phyloP scores from a whole-genome alignment of 2,888 invertebrate genomes.

The Leptinotarsa tumamoca region DNA sequence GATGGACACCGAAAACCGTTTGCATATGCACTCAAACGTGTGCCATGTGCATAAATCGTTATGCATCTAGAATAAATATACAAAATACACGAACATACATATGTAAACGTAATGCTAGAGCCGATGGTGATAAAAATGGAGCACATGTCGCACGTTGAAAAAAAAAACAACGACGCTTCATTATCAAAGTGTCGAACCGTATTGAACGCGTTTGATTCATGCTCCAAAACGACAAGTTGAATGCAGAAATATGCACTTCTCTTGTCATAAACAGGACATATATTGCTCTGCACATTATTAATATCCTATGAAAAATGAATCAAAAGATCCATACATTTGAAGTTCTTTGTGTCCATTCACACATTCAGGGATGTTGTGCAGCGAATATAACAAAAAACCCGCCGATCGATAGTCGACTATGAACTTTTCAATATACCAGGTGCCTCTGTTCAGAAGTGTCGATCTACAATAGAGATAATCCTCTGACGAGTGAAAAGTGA shows the following conservation, averaged over 20 bases:
- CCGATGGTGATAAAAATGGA: too few relatives aligned
- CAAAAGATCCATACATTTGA: constrained; percentile 57
- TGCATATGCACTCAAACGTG: constrained; percentile 48
- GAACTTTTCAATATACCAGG: constrained; percentile 27
- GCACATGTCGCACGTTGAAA: constrained; percentile 52
- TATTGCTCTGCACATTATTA: constrained; percentile 66
- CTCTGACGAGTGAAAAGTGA: constrained; percentile 11
- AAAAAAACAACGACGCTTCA: constrained; percentile 60
- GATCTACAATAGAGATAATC: constrained; percentile 12
- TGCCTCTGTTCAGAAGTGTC: constrained; percentile 14
- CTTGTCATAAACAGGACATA: constrained; percentile 65
- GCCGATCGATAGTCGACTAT: constrained; percentile 30
- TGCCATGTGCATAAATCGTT: constrained; percentile 53
- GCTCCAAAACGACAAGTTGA: constrained; percentile 65
- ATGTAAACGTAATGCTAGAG: constrained; percentile 59
- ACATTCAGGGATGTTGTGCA: constrained; percentile 32
- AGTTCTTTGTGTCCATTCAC: constrained; percentile 37
- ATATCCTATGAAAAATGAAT: constrained; percentile 66
- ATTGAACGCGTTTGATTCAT: constrained; percentile 67
- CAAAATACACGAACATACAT: constrained; percentile 57
- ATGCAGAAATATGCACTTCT: constrained; percentile 67
- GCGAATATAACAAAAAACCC: constrained; percentile 36
- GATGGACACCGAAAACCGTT: constrained; percentile 47
- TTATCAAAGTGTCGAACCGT: constrained; percentile 67
- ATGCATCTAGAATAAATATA: constrained; percentile 55